These are phyloP conservation scores for Phodopus roborovskii DNA, from an alignment of 2,113 vertebrate genomes.

Conservation along the genomic window DNA sequence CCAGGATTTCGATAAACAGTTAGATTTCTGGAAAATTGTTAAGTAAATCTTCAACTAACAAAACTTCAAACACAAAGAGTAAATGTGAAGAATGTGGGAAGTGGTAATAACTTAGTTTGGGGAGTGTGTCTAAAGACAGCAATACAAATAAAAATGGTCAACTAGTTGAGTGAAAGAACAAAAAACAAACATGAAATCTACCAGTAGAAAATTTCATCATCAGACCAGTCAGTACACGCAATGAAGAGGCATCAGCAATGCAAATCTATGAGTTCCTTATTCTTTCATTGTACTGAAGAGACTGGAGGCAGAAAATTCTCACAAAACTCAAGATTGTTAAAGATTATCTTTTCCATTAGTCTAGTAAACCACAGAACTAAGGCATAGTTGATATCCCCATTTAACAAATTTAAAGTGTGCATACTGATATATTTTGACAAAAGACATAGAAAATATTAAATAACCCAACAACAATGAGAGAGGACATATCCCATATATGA, in stretches of 20 bases:
- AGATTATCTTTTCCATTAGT: not conserved
- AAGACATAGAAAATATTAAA: not conserved
- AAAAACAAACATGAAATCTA: not conserved
- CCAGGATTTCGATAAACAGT: not conserved
- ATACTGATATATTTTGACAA: not conserved
- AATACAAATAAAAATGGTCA: not conserved
- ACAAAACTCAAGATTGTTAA: too few species aligned
- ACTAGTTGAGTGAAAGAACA: not conserved
- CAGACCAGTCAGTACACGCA: not conserved
- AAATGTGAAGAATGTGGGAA: not conserved
- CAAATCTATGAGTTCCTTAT: not conserved
- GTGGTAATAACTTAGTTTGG: not conserved
- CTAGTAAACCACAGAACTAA: not conserved
- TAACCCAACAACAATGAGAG: not conserved
- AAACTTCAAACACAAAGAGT: not conserved
- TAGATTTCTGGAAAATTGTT: not conserved
- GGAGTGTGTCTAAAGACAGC: too few species aligned
- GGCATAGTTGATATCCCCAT: not conserved
- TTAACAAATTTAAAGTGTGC: not conserved
- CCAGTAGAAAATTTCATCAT: not conserved
- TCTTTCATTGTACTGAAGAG: not conserved
- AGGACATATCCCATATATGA: too few species aligned
- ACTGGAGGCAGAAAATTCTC: not conserved
- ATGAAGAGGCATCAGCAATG: not conserved
- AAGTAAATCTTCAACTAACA: not conserved